Base-by-base conservation (phyloP, 2,888 invertebrate genomes). In the Hipparchia sbordonii region DNA sequence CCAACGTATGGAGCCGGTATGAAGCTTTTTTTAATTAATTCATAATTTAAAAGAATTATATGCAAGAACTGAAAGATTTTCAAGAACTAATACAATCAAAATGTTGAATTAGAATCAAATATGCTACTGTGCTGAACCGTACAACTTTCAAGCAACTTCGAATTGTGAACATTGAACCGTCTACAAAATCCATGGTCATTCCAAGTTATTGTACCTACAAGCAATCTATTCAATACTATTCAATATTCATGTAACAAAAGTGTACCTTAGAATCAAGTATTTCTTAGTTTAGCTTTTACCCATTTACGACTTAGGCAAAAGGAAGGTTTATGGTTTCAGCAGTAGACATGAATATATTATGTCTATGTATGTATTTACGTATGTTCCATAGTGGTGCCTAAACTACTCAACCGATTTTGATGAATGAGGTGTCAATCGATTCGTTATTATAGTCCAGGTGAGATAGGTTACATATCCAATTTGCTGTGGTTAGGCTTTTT, bases 161-260 rank as follows among this genome's bases (percentile, higher is more conserved):
- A 52, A 63, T 23, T 63, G 62, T 63, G 65, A 51, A 65, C 65
- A 65, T 33, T 65, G 65, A 65, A 33, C 12, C 12, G 33, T 33
- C 33, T 52, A 52, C 39, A 39, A 39, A 39, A 39, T 39, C 39
- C 5, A 39, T 0, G 5, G 39, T 39, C 39, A 65, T 52, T 65
- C 23, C 2, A 65, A 65, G 10, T 52, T 52, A 39, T 65, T 12
- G 12, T 5, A 52, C 51, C 52, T 51, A 51, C 6, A 46, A 6
- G 3, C 33, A 65, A 33, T 65, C 10, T 52, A 65, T 65, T 52
- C 52, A 65, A 12, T 52, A 51, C 51, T 10, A 52, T 52, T 23
- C 12, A 23, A 23, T 23, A 23, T 23, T 23, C 23, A 52, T 12
- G 12, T 52, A 51, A 6, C 51, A 13, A 39, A 39, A 33, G 10